These are phyloP conservation scores for Scolopax rusticola DNA, from an alignment of 2,797 vertebrate genomes.

Conservation along the genomic window DNA sequence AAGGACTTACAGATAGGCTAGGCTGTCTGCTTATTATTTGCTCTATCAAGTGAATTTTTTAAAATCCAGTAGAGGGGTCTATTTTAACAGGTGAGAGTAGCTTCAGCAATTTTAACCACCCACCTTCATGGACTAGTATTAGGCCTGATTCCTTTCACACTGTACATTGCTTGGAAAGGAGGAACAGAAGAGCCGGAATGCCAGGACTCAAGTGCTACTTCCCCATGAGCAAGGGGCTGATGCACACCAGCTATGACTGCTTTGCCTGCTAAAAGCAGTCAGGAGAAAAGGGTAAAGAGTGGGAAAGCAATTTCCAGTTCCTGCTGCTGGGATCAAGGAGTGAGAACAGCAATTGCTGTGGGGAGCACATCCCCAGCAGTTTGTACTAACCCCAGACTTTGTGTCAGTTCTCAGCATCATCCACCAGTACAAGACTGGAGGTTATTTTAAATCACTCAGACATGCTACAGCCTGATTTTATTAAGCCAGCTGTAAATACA, in stretches of 20 bases:
- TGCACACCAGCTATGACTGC: not conserved
- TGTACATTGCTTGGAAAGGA: not conserved
- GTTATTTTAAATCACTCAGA: not conserved
- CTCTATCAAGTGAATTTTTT: not conserved
- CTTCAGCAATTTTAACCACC: not conserved
- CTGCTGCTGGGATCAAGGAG: not conserved
- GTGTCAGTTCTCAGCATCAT: not conserved
- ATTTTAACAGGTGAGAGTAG: not conserved
- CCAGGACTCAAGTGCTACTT: not conserved
- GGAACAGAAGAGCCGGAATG: rapidly evolving
- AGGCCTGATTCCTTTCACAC: not conserved
- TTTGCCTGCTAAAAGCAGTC: not conserved
- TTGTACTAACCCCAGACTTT: not conserved
- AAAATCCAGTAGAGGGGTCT: not conserved
- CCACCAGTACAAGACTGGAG: not conserved
- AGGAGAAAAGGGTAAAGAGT: not conserved
- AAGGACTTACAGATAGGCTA: not conserved
- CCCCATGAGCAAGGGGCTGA: not conserved
- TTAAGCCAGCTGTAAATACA: not conserved
- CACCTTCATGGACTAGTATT: not conserved
- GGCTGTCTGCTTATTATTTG: not conserved
- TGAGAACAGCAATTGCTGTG: not conserved
- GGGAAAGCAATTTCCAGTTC: not conserved
- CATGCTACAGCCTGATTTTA: not conserved
- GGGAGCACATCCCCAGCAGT: not conserved